Evolutionary conservation across 2,113 vertebrate genomes (phyloP), one percentile per base, ranked within the genome.

Genomic region (Psammodynastes pulverulentus): DNA sequence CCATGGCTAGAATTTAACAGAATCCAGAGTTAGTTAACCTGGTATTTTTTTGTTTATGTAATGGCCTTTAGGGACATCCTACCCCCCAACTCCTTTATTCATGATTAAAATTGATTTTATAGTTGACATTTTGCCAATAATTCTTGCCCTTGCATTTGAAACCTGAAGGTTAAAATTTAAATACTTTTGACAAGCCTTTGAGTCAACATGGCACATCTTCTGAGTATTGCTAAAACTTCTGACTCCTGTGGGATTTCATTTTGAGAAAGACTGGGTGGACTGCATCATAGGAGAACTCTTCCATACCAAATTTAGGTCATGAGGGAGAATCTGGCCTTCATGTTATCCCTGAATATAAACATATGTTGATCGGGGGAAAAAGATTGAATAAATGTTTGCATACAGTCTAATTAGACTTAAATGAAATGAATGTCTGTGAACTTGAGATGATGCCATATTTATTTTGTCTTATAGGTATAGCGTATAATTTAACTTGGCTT

Each of bases 91-190:
- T 86, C 43, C 49, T 86, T 52, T 89, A 89, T 89, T 90, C 79
- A 86, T 89, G 62, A 92, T 90, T 92, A 84, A 90, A n/a, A 86
- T n/a, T 15, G 88, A 91, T 45, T 51, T 45, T 46, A 39, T 48
- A 92, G 87, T 1, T 9, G n/a, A 43, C 89, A 89, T 72, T 49
- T 8, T 39, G 7, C 9, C 2, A 9, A 87, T 52, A 34, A 26
- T 9, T 54, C 48, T 67, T 49, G 1, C 4, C 51, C 72, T 91
- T 94, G 53, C 19, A 23, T 0, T 92, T 1, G 62, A 45, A 56
- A 84, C 29, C 19, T 84, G 89, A 90, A 53, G 89, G 49, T 87
- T 72, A 54, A 12, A 43, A 58, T 79, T 87, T 52, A 72, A 87
- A 43, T 58, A 53, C 24, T 15, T 48, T 88, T 91, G 85, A 88